Evolutionary conservation across 2,113 vertebrate genomes (phyloP).

Genomic region (Pipra filicauda): DNA sequence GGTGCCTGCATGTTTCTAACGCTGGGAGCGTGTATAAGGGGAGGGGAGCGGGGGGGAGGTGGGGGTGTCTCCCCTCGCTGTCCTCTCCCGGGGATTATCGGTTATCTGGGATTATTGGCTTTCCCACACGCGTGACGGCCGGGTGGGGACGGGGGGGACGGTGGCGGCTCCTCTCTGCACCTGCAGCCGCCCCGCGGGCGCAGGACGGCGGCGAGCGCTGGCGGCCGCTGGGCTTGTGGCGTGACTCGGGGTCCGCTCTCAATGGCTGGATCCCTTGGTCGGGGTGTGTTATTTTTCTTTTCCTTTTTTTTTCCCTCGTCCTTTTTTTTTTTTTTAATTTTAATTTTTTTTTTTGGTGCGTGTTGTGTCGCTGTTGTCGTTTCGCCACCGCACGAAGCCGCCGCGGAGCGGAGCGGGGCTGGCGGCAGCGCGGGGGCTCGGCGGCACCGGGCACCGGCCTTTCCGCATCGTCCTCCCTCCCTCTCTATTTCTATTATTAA

Average conservation of each 20-base stretch:
- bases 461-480: neutral
- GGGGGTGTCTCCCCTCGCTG: neutral
- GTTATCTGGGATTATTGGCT: constrained; percentile 25
- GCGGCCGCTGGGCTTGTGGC: constrained; percentile 1
- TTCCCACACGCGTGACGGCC: neutral
- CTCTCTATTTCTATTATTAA: neutral
- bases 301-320: neutral
- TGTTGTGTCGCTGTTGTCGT: neutral
- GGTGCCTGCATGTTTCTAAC: neutral
- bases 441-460: constrained; percentile 34
- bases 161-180: constrained; percentile 16
- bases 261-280: neutral
- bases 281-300: neutral
- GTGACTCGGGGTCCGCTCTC: constrained; percentile 28
- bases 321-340: too few relatives aligned
- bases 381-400: neutral
- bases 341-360: neutral
- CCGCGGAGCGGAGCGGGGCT: neutral
- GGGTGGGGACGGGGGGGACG: neutral
- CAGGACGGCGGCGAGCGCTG: constrained; percentile 1
- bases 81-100: constrained; percentile 39
- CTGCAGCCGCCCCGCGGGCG: constrained; percentile 28
- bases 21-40: neutral
- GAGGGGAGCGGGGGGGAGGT: neutral
- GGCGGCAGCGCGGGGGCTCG: neutral